Percentiles rank a stretch among this genome's conserved stretches.
Conservation (phyloP, 2,797 vertebrate species). For the Gastrophryne carolinensis region DNA sequence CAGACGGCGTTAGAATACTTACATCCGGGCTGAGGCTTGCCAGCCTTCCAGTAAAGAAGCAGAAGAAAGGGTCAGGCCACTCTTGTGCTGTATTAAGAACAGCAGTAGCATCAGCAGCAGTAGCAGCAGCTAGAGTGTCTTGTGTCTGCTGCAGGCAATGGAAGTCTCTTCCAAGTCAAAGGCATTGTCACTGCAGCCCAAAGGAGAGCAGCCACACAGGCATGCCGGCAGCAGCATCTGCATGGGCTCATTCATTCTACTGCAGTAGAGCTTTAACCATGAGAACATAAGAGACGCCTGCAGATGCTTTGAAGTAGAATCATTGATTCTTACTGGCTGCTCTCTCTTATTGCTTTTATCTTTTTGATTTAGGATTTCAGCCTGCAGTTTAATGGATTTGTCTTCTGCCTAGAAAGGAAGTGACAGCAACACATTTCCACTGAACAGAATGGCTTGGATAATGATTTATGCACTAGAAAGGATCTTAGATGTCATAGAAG, state of each 20-base stretch:
- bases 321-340: conserved; percentile 35
- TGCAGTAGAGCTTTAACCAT: conserved; percentile 1
- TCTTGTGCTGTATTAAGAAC: conserved; percentile 50
- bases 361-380: neutral
- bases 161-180: conserved; percentile 28
- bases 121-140: conserved; percentile 27
- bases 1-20: conserved; percentile 25
- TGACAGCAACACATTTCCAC: conserved; percentile 8
- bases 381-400: neutral
- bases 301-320: conserved; percentile 40
- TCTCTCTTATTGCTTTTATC: conserved; percentile 13
- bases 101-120: conserved; percentile 43
- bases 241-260: neutral
- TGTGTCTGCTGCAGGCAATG: conserved; percentile 40
- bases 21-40: conserved; percentile 25
- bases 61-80: conserved; percentile 45
- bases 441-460: conserved; percentile 5
- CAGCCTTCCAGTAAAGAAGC: conserved; percentile 30
- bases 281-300: conserved; percentile 24
- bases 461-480: conserved; percentile 18
- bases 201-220: neutral
- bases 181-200: conserved; percentile 3
- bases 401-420: neutral
- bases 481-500: conserved; percentile 21
- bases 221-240: conserved; percentile 20